Evolutionary conservation across 2,113 vertebrate genomes (phyloP).

Genomic region (Macroglossus sobrinus): DNA sequence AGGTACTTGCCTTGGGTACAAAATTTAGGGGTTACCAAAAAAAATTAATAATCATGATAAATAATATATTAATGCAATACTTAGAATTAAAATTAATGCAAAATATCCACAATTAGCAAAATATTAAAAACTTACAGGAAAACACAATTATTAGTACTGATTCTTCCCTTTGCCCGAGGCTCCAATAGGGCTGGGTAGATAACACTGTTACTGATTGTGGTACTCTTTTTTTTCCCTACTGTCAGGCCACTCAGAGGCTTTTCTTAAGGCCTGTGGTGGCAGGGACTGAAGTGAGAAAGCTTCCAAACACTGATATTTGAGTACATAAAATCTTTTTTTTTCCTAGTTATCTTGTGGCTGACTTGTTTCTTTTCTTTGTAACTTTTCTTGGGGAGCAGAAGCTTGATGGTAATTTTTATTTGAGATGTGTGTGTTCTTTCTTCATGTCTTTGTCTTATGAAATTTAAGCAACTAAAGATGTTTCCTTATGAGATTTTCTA

Average conservation of each 20-base stretch:
- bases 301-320: not conserved
- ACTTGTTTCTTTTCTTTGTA: not conserved
- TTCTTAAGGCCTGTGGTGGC: not conserved
- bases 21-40: not conserved
- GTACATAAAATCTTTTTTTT: not conserved
- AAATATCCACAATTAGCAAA: not conserved
- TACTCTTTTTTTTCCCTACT: not conserved
- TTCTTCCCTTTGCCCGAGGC: not conserved
- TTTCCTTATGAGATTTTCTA: not conserved
- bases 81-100: not conserved
- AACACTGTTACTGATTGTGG: fast-evolving
- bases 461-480: not conserved
- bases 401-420: not conserved
- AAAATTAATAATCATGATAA: not conserved
- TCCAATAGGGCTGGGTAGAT: not conserved
- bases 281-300: not conserved
- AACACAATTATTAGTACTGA: not conserved
- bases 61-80: not conserved
- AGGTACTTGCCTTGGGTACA: not conserved
- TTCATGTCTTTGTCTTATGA: not conserved
- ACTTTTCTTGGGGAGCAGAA: not conserved
- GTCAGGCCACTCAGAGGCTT: not conserved
- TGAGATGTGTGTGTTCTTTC: not conserved
- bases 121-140: not conserved
- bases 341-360: not conserved